Conservation (phyloP, 30 jellyfish, hydroid and myxozoan species). For the Catostylus mosaicus region DNA sequence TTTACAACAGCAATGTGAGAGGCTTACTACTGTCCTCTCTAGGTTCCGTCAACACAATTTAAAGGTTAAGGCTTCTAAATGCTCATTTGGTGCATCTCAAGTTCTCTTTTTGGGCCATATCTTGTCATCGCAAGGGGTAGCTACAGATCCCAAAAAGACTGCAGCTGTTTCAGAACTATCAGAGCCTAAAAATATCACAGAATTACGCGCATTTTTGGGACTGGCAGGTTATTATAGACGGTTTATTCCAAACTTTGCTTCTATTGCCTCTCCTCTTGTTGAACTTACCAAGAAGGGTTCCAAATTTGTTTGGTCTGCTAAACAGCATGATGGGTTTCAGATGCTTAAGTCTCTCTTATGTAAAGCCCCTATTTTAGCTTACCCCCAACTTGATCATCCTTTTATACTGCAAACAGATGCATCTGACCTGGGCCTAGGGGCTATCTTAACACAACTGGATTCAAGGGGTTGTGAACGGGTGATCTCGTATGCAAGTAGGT, state of each 20-base stretch:
- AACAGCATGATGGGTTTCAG: not conserved
- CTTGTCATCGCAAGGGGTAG: slow-evolving; percentile 12
- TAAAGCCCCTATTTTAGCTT: slow-evolving; percentile 33
- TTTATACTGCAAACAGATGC: slow-evolving; percentile 62
- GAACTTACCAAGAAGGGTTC: not conserved
- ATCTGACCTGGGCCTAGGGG: slow-evolving; percentile 60
- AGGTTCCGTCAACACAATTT: slow-evolving; percentile 33
- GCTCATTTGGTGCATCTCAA: slow-evolving; percentile 30
- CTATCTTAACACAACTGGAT: slow-evolving; percentile 35
- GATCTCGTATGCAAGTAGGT: slow-evolving; percentile 51
- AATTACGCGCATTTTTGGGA: slow-evolving; percentile 49
- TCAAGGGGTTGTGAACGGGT: slow-evolving; percentile 24
- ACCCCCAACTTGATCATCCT: slow-evolving; percentile 27
- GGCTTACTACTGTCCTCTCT: not conserved
- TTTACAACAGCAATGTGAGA: slow-evolving; percentile 28
- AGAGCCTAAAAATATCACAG: slow-evolving; percentile 26
- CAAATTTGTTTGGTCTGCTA: slow-evolving; percentile 9
- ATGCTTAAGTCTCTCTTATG: slow-evolving; percentile 11
- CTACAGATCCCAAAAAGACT: slow-evolving; percentile 37
- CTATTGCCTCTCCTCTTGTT: slow-evolving; percentile 26
- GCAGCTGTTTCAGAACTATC: slow-evolving; percentile 30
- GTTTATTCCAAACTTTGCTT: slow-evolving; percentile 51
- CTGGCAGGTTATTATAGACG: slow-evolving; percentile 43
- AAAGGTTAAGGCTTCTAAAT: slow-evolving; percentile 39
- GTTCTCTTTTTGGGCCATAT: slow-evolving; percentile 40